A percentile compares a stretch with the other conserved stretches of the same genome.
phyloP scores from a whole-genome alignment of 2,797 vertebrate genomes.

The Oryzias dopingdopingensis region DNA sequence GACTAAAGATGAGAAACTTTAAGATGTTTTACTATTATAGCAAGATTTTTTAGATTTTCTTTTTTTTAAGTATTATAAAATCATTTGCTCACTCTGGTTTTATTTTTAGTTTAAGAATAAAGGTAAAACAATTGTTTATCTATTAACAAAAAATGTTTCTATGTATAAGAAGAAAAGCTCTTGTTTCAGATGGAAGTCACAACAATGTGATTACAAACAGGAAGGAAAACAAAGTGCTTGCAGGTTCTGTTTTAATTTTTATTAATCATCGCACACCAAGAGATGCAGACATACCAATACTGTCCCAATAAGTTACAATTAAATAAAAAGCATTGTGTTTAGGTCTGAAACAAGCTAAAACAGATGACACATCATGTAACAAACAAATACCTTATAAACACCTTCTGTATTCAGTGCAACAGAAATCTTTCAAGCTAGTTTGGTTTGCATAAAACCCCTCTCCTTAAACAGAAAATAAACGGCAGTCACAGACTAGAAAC shows the following conservation, averaged over 20 bases:
- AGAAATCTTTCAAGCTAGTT: conserved; percentile 1
- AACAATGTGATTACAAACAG: conserved; percentile 4
- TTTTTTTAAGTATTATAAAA: too few relatives aligned
- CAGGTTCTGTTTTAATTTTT: conserved; percentile 39
- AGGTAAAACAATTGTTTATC: too few relatives aligned
- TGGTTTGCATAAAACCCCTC: conserved; percentile 28
- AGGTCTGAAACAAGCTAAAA: conserved; percentile 44
- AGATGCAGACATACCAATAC: conserved; percentile 60
- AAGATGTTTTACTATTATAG: too few relatives aligned
- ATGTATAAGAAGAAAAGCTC: too few relatives aligned
- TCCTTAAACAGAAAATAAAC: conserved; percentile 29
- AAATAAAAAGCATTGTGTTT: conserved; percentile 67
- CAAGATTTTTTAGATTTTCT: too few relatives aligned
- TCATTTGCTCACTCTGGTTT: too few relatives aligned
- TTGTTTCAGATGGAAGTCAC: background rate
- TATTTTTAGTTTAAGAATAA: too few relatives aligned
- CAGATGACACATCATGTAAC: conserved; percentile 48
- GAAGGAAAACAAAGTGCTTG: background rate
- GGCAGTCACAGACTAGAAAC: conserved; percentile 27
- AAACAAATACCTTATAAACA: conserved; percentile 53
- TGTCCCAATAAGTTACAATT: conserved; percentile 75
- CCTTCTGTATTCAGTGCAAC: conserved; percentile 61
- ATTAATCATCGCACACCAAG: conserved; percentile 53
- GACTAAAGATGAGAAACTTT: too few relatives aligned
- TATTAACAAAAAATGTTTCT: too few relatives aligned